These are phyloP conservation scores for Apotomis turbidana DNA, from an alignment of 2,888 invertebrate genomes.

Conservation along the genomic window DNA sequence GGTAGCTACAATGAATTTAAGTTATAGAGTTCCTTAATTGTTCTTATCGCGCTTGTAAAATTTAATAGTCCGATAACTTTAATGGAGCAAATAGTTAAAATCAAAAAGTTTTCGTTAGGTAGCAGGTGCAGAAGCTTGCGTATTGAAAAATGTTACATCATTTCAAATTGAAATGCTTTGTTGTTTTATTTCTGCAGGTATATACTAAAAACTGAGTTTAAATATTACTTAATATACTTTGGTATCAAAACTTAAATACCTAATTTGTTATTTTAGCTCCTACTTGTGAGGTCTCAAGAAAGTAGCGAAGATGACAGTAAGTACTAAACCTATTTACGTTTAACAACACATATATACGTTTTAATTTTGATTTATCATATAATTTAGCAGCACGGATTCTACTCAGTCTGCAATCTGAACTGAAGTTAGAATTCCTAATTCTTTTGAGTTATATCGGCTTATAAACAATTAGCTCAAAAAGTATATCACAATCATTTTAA, in stretches of 20 bases:
- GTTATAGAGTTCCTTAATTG: constrained; percentile 26
- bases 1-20: neutral
- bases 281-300: constrained; percentile 10
- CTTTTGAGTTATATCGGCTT: too few species aligned
- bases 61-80: constrained; percentile 33
- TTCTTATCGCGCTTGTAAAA: constrained; percentile 21
- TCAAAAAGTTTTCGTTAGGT: neutral
- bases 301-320: constrained; percentile 17
- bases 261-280: constrained; percentile 3
- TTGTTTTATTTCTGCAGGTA: constrained; percentile 34
- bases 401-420: too few species aligned
- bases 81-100: constrained; percentile 17
- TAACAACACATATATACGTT: too few species aligned
- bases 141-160: constrained; percentile 28
- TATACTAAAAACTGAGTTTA: neutral
- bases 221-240: neutral
- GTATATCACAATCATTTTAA: too few species aligned
- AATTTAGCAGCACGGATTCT: too few species aligned
- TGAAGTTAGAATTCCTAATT: too few species aligned
- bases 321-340: neutral
- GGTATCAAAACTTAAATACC: neutral
- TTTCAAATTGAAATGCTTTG: constrained; percentile 24
- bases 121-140: neutral
- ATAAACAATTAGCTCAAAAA: too few species aligned
- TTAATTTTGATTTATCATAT: too few species aligned